Evolutionary conservation across 1,140 invertebrate species (phyloP), one percentile per base, ranked within the genome.

Genomic region (Drosophila ohnishii): DNA sequence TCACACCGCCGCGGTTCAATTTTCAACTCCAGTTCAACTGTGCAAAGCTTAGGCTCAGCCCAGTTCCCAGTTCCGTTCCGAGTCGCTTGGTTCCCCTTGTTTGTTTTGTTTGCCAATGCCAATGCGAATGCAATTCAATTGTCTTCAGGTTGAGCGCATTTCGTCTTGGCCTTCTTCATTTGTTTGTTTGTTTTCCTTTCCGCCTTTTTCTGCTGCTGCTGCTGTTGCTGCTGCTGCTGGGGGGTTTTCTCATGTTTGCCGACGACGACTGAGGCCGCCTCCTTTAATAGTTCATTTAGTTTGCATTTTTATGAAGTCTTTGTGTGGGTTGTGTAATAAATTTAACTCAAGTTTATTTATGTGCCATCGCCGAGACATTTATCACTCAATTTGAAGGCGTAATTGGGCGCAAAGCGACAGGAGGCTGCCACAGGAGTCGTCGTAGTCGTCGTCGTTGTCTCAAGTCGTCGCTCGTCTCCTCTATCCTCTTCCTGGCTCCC

Each of bases 321-420:
- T 86, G 83, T 86, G 83, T 86, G 83, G 83, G 84, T 88, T 88
- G 84, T 84, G 85, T 88, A 88, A 88, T 88, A 88, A 88, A 88
- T 88, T 88, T 89, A 85, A 88, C 84, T 88, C 65, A 84, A 80
- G 80, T 74, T 88, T 88, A 88, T 88, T 88, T 88, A 88, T 84
- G 80, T 84, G 80, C 80, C 80, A 84, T 88, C 84, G 65, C 63
- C 65, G 69, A 88, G 84, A 88, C 84, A 88, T 88, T 88, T 88
- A 88, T 88, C 84, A 88, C 84, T 88, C 84, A 88, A 88, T 88
- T 88, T 88, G 84, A 88, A 88, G 84, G 83, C 83, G 83, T 86
- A 86, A 86, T 86, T 86, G 83, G 83, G 84, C 84, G 84, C 83
- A 86, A 86, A 86, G 40, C 83, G 83, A 86, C 84, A 88, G 83